Base-by-base conservation (phyloP, 2,888 invertebrate species). In the Aphrophora alni region DNA sequence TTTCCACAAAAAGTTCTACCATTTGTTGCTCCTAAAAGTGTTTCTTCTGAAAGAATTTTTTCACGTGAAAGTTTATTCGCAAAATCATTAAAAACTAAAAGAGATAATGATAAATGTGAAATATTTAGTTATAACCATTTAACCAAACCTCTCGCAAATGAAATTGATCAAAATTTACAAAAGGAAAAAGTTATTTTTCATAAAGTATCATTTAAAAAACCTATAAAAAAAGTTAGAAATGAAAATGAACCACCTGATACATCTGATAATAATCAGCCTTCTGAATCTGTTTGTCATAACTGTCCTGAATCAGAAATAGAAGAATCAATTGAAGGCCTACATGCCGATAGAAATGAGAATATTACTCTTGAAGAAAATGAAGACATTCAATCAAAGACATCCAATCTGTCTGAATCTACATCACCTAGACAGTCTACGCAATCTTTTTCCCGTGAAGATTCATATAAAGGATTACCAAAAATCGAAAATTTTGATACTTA, bases 401-500 rank as follows among this genome's bases (percentile, higher is more conserved):
- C 59, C 59, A 44, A 44, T 44, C 8, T 44, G 12, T 21, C 59
- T 59, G 21, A 21, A 59, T 59, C 59, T 21, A 59, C 59, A 21
- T 21, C 59, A 3, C 21, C 21, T n/a, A 2, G 1, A 2, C n/a
- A 59, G 10, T 59, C 59, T 21, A 3, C 10, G 2, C 21, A 3
- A 59, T 1, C 12, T 21, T 2, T 4, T 44, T 26, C 44, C 0
- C 7, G 26, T 38, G 72, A 72, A n/a, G 78, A 51, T 44, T 44
- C 71, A 17, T 72, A 72, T 51, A 38, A 33, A 44, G 78, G 78
- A n/a, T 8, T 78, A 21, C 79, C 73, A 24, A 59, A 79, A 24
- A 74, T 79, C 10, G 51, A 73, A 26, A 33, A 68, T 24, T 80
- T 74, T 33, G 69, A 80, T 44, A 75, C 24, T 25, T 75, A 80